These are phyloP conservation scores for Ganaspis sp. DNA, from an alignment of 1,140 invertebrate species.

Conservation along the genomic window DNA sequence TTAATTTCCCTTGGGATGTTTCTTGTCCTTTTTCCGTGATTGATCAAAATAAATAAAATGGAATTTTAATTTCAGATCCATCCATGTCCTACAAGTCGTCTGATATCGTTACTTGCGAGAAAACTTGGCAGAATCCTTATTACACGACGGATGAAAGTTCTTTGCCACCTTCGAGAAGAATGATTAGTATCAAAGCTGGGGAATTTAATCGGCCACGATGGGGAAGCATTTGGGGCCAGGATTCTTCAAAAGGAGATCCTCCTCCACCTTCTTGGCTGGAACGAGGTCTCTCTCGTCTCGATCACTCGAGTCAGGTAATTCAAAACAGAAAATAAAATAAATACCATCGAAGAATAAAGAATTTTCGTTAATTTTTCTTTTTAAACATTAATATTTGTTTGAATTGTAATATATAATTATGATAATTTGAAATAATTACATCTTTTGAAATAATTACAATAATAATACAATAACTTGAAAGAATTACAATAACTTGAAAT, in stretches of 20 bases:
- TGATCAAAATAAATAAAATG: too few species aligned
- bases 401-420: too few species aligned
- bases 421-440: too few species aligned
- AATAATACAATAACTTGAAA: too few species aligned
- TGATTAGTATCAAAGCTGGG: slow-evolving; percentile 66
- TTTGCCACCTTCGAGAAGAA: slow-evolving; percentile 63
- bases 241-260: slow-evolving; percentile 64
- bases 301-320: slow-evolving; percentile 68
- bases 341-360: too few species aligned
- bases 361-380: too few species aligned
- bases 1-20: too few species aligned
- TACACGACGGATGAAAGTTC: slow-evolving; percentile 61
- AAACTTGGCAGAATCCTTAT: slow-evolving; percentile 68
- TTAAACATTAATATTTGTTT: too few species aligned
- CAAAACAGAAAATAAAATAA: neutral
- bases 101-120: slow-evolving; percentile 55
- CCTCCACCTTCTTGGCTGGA: slow-evolving; percentile 81
- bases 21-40: too few species aligned
- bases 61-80: neutral
- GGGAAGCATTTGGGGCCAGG: slow-evolving; percentile 84
- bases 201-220: slow-evolving; percentile 82
- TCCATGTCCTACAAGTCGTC: slow-evolving; percentile 41
- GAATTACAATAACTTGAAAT: too few species aligned
- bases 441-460: too few species aligned
- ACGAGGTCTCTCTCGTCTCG: slow-evolving; percentile 75